phyloP scores from a whole-genome alignment of 2,888 invertebrate genomes.

The Venusia cambrica region DNA sequence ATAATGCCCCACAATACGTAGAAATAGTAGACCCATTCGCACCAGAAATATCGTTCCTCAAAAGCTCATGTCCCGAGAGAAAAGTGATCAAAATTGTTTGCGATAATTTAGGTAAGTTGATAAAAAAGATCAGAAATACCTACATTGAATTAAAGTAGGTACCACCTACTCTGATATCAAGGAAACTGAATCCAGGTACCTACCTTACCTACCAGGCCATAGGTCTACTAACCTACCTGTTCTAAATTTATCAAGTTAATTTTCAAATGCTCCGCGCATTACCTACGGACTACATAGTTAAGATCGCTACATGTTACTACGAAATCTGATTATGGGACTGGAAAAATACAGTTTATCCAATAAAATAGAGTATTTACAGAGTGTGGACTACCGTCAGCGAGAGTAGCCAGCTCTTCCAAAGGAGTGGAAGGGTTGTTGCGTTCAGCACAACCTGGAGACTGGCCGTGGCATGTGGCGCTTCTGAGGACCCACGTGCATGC shows the following conservation, averaged over 20 bases:
- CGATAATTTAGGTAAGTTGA: constrained; percentile 84
- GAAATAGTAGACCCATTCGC: constrained; percentile 91
- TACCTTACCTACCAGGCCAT: no score
- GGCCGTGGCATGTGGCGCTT: constrained; percentile 96
- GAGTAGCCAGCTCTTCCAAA: constrained; percentile 64
- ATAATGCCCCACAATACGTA: constrained; percentile 82
- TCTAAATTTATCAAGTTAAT: no score
- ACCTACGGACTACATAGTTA: no score
- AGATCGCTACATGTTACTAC: no score
- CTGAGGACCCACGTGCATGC: constrained; percentile 92
- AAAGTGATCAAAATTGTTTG: constrained; percentile 91
- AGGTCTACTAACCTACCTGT: no score
- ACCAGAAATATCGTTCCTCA: constrained; percentile 89
- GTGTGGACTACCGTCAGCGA: constrained; percentile 85
- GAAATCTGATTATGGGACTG: no score
- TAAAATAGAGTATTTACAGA: no score
- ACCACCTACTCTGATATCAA: no score
- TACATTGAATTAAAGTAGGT: no score
- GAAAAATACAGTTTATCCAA: no score
- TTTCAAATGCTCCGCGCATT: no score
- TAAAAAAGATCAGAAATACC: constrained; percentile 1
- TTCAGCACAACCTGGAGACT: constrained; percentile 90
- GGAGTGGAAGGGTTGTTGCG: constrained; percentile 83
- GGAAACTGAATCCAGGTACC: no score
- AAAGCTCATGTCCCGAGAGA: constrained; percentile 87